These are phyloP conservation scores for Neoscelio sp. DNA, from an alignment of 2,888 invertebrate species.

Conservation along the genomic window DNA sequence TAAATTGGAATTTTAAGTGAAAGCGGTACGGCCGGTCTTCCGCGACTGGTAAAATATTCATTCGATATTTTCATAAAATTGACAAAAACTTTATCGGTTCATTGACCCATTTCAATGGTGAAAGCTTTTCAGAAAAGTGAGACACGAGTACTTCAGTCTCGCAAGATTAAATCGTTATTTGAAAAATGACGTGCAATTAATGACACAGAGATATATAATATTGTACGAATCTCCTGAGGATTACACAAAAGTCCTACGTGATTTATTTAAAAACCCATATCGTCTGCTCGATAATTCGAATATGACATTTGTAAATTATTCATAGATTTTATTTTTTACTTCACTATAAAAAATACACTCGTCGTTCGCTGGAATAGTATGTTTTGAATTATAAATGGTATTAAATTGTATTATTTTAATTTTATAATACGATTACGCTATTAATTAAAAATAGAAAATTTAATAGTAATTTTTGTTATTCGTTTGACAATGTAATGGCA, in stretches of 20 bases:
- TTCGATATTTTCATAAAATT: constrained; percentile 40
- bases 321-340: not conserved
- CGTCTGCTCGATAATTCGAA: not conserved
- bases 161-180: not conserved
- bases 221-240: too few species aligned
- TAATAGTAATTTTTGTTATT: too few species aligned
- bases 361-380: not conserved
- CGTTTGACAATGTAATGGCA: too few species aligned
- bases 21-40: constrained; percentile 31
- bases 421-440: too few species aligned
- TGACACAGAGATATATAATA: too few species aligned
- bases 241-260: not conserved
- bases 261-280: constrained; percentile 1
- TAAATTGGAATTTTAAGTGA: constrained; percentile 41
- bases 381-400: too few species aligned
- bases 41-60: constrained; percentile 28
- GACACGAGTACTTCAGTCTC: not conserved
- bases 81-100: constrained; percentile 44
- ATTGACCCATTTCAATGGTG: constrained; percentile 38
- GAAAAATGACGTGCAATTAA: constrained; percentile 1
- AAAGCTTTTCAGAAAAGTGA: constrained; percentile 35
- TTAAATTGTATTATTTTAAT: too few species aligned
- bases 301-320: constrained; percentile 12
- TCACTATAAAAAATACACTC: not conserved
- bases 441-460: too few species aligned